These are phyloP conservation scores for Elaphurus davidianus DNA, from an alignment of 2,113 vertebrate genomes.

Conservation along the genomic window DNA sequence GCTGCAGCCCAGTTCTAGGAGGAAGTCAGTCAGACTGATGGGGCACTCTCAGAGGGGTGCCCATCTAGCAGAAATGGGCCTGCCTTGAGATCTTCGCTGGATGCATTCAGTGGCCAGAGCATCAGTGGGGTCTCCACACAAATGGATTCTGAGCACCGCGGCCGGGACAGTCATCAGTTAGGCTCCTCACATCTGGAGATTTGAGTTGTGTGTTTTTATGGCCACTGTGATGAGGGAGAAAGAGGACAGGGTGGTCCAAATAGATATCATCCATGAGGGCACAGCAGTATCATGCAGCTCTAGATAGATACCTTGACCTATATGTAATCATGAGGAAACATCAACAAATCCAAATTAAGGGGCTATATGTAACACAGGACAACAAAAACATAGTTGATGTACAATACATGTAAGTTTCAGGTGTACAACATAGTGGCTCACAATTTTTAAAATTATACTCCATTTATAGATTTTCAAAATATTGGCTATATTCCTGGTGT, in stretches of 20 bases:
- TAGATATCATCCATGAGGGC: neutral
- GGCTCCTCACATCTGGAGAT: neutral
- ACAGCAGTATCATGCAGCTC: neutral
- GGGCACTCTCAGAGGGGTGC: neutral
- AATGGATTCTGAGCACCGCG: neutral
- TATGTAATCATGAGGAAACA: neutral
- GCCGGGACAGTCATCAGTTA: fast-evolving
- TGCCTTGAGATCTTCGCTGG: neutral
- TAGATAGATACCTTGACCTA: neutral
- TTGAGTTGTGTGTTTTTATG: neutral
- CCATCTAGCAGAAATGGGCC: neutral
- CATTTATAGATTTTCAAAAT: neutral
- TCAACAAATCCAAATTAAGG: neutral
- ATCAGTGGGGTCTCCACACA: fast-evolving
- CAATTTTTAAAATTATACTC: neutral
- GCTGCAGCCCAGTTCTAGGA: neutral
- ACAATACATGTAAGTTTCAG: neutral
- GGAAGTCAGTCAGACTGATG: neutral
- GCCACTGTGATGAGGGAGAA: neutral
- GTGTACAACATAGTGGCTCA: neutral
- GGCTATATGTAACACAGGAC: neutral
- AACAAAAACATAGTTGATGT: neutral
- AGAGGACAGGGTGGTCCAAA: neutral
- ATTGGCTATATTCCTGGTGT: neutral
- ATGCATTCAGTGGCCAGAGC: neutral